Evolutionary conservation across 2,797 vertebrate genomes (phyloP), one percentile per base, ranked within the genome.

Genomic region (Malacoraja senta): DNA sequence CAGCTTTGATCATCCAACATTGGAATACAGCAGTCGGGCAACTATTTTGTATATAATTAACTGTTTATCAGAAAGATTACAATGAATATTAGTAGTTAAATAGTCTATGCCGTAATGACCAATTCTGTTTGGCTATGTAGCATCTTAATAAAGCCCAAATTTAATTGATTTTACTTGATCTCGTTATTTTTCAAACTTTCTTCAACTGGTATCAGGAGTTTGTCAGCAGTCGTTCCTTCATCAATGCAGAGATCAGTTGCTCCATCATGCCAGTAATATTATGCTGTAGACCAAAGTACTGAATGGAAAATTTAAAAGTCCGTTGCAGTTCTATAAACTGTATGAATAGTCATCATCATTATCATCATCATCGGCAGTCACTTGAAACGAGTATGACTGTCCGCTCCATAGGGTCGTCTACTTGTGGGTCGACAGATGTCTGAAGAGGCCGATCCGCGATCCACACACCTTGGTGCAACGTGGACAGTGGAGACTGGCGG

Each of bases 101-200:
- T 97, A 97, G 97, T 98, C 97, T 97, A 97, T 97, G 97, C 97
- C 97, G 94, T 98, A 95, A 97, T 97, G 97, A 97, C 97, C 97
- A 97, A 97, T 96, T 96, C 97, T 97, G 98, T 98, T 98, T 97
- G 97, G 97, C 97, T 98, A 97, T 99, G 98, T 99, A 99, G 98
- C 98, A 98, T 98, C 98, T 97, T 97, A 96, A 98, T 98, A 97
- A 98, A 98, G 96, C 96, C 97, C 96, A 95, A 95, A 97, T 96
- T 95, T 94, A 96, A 96, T 94, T 95, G 68, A 84, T 93, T 63
- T 58, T 44, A 94, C 96, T 96, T 97, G 94, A 95, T 95, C 94
- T 97, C 94, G 96, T 98, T 97, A 96, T 93, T 95, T 96, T 94
- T 95, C 17, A 32, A 19, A 88, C 65, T 68, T 68, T 1, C 8